Evolutionary conservation across 2,113 vertebrate species (phyloP).

Genomic region (Crotalus helleri): DNA sequence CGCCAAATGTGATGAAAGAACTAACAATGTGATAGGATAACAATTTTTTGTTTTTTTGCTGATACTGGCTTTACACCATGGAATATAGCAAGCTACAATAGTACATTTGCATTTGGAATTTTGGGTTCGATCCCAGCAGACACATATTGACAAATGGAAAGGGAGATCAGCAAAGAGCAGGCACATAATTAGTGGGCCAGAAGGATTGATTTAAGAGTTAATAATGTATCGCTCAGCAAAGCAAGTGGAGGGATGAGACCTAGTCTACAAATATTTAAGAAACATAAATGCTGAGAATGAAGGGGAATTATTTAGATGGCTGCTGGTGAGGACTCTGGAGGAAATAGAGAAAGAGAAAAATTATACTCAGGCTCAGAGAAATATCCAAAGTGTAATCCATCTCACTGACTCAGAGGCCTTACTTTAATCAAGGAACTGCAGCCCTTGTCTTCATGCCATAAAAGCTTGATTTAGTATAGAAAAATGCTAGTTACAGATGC

Average conservation of each 20-base stretch:
- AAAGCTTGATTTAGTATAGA: neutral
- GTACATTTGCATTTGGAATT: conserved; percentile 18
- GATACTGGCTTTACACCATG: neutral
- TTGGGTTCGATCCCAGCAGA: conserved; percentile 2
- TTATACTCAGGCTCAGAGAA: conserved; percentile 13
- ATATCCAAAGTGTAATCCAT: conserved; percentile 15
- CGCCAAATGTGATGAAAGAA: neutral
- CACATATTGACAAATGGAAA: conserved; percentile 27
- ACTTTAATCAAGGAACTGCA: neutral
- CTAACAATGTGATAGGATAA: neutral
- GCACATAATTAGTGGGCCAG: conserved; percentile 30
- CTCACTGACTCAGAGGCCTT: conserved; percentile 19
- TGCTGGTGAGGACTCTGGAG: conserved; percentile 9
- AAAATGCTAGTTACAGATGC: neutral
- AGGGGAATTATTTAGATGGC: conserved; percentile 31
- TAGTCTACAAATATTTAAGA: conserved; percentile 28
- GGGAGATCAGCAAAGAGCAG: conserved; percentile 24
- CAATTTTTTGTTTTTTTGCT: neutral
- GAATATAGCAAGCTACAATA: neutral
- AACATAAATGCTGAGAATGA: conserved; percentile 31
- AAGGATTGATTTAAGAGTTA: conserved; percentile 37
- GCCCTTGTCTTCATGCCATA: neutral
- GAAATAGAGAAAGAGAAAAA: conserved; percentile 23
- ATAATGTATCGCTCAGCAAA: conserved; percentile 27
- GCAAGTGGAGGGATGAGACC: conserved; percentile 12